A percentile compares a stretch with the other conserved stretches of the same genome.
Evolutionary conservation across 2,888 invertebrate species (phyloP).

Genomic region (Ephialtes manifestator): DNA sequence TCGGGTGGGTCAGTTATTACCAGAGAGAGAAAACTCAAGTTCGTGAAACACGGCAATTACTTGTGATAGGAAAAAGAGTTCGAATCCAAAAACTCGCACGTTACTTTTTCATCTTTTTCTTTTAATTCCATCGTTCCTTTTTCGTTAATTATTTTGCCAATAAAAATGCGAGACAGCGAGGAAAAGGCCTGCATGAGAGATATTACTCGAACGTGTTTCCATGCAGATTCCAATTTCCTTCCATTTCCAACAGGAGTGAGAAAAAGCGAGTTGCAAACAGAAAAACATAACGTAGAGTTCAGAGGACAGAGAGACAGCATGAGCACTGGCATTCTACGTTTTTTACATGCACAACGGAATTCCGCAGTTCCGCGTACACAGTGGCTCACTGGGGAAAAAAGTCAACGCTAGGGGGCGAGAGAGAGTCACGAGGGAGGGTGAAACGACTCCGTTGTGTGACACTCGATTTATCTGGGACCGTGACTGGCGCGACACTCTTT

Average conservation of each 20-base stretch:
- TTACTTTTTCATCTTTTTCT: not conserved
- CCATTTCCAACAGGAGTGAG: conserved; percentile 27
- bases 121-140: not conserved
- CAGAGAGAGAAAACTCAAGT: conserved; percentile 18
- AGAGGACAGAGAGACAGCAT: conserved; percentile 25
- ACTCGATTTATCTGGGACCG: conserved; percentile 60
- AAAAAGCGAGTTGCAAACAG: conserved; percentile 37
- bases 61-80: not conserved
- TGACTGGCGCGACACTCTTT: conserved; percentile 46
- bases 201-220: conserved; percentile 46
- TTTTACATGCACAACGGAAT: conserved; percentile 29
- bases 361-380: conserved; percentile 27
- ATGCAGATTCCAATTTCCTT: conserved; percentile 56
- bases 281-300: conserved; percentile 53
- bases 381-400: conserved; percentile 5
- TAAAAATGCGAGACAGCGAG: conserved; percentile 8
- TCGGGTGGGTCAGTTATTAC: conserved; percentile 46
- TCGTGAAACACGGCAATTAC: conserved; percentile 13
- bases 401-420: not conserved
- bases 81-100: not conserved
- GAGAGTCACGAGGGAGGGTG: conserved; percentile 25
- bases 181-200: conserved; percentile 6
- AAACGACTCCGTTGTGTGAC: conserved; percentile 60
- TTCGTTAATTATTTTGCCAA: conserved; percentile 48
- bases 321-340: conserved; percentile 4